Percentiles rank a stretch among this genome's conserved stretches.
Evolutionary conservation across 2,888 invertebrate species (phyloP).

Genomic region (Drosophila buzzatii): DNA sequence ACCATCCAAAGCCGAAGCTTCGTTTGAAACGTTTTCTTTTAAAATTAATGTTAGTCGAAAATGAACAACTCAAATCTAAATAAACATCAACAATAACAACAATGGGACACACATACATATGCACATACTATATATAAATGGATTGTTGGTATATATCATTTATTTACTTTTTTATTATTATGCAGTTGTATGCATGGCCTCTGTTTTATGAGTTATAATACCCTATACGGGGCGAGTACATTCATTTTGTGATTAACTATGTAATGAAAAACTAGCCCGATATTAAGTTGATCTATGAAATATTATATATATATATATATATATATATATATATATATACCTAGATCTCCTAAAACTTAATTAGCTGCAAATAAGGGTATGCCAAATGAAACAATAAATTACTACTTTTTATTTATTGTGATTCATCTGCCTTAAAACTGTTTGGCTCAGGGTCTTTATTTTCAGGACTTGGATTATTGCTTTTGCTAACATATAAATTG

Average conservation of each 20-base stretch:
- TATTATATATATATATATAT: too few relatives aligned
- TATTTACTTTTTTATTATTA: background rate
- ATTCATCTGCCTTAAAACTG: too few relatives aligned
- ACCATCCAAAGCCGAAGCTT: constrained; percentile 36
- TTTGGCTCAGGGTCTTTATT: too few relatives aligned
- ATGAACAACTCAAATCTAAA: constrained; percentile 55
- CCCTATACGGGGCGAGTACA: background rate
- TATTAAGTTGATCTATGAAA: too few relatives aligned
- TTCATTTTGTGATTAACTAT: background rate
- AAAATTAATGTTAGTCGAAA: constrained; percentile 50
- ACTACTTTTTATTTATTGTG: too few relatives aligned
- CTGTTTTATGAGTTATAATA: background rate
- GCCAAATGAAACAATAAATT: too few relatives aligned
- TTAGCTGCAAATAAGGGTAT: background rate
- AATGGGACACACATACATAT: background rate
- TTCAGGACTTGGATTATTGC: too few relatives aligned
- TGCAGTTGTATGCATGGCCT: constrained; percentile 38
- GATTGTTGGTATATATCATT: background rate
- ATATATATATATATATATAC: too few relatives aligned
- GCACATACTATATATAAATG: background rate
- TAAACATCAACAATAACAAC: constrained; percentile 59
- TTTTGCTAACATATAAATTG: too few relatives aligned
- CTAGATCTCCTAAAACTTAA: background rate
- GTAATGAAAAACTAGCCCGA: background rate
- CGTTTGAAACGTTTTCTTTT: constrained; percentile 36